Evolutionary conservation across 2,113 vertebrate genomes (phyloP), one percentile per base, ranked within the genome.

Genomic region (Rhineura floridana): DNA sequence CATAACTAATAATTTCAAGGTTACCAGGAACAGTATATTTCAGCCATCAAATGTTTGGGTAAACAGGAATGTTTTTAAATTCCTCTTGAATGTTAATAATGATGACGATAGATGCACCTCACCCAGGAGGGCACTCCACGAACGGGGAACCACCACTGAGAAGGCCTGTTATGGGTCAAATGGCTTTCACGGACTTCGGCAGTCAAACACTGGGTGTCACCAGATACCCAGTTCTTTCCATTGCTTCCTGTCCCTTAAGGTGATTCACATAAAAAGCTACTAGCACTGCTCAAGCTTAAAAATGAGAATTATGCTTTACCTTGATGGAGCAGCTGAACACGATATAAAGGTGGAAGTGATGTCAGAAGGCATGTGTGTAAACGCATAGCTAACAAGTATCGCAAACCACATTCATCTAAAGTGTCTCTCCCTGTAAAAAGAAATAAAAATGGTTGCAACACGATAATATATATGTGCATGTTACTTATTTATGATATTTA

Each of bases 361-460:
- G 98, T 99, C 92, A 99, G 96, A 93, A 99, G 97, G 94, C 98
- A 99, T 11, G 98, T 99, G 87, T 99, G 99, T 89, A 99, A 95
- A 79, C 99, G 98, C 99, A 99, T 98, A n/a, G 99, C 99, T 94
- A 99, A 85, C 87, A 99, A 91, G 91, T 99, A 99, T 67, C 99
- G 96, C 84, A 99, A 96, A 30, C 99, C 99, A 94, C 99, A 99
- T 84, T 99, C 98, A 88, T 99, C 99, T 67, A 99, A 95, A 19
- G 98, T 98, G 42, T 99, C 98, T 42, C 98, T 98, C 93, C 98
- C 98, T 99, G 94, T 23, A 91, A 91, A 92, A 89, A 0, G 84
- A 55, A 39, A 76, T 2, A 6, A 82, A 78, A 62, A 4, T 36
- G 33, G 55, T n/a, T 23, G 9, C 23, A 62, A 44, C 42, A 36